Conservation (phyloP, 2,888 invertebrate species). For the Plagiodera versicolora region DNA sequence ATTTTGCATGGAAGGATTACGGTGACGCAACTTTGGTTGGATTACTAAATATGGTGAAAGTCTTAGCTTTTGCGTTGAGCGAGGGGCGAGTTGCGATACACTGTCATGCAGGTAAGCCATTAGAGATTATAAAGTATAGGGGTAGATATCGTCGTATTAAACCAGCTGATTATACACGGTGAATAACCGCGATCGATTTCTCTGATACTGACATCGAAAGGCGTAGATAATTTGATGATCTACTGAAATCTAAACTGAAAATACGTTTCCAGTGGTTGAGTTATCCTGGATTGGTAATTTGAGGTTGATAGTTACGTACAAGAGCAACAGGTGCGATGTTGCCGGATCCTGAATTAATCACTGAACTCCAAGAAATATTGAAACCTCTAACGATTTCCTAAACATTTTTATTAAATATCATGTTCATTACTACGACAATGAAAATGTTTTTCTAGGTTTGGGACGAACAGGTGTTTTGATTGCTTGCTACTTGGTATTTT, state of each 20-base stretch:
- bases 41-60: slow-evolving; percentile 89
- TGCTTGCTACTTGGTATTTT: slow-evolving; percentile 83
- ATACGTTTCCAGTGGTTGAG: too few species aligned
- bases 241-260: too few species aligned
- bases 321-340: too few species aligned
- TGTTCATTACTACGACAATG: slow-evolving; percentile 2
- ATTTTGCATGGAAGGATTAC: slow-evolving; percentile 86
- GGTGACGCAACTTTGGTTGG: slow-evolving; percentile 75
- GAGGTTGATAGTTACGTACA: too few species aligned
- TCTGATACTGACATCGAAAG: neutral
- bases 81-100: slow-evolving; percentile 84
- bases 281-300: too few species aligned
- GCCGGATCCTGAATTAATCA: too few species aligned
- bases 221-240: too few species aligned
- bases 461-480: slow-evolving; percentile 87
- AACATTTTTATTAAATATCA: too few species aligned
- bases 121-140: neutral
- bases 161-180: neutral
- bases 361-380: too few species aligned
- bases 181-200: neutral
- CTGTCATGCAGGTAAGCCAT: slow-evolving; percentile 78
- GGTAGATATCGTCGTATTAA: neutral
- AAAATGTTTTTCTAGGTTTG: slow-evolving; percentile 59
- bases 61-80: slow-evolving; percentile 78
- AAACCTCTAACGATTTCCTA: too few species aligned